A percentile compares a stretch with the other conserved stretches of the same genome.
Evolutionary conservation across 2,888 invertebrate species (phyloP).

Genomic region (Netelia melanura): DNA sequence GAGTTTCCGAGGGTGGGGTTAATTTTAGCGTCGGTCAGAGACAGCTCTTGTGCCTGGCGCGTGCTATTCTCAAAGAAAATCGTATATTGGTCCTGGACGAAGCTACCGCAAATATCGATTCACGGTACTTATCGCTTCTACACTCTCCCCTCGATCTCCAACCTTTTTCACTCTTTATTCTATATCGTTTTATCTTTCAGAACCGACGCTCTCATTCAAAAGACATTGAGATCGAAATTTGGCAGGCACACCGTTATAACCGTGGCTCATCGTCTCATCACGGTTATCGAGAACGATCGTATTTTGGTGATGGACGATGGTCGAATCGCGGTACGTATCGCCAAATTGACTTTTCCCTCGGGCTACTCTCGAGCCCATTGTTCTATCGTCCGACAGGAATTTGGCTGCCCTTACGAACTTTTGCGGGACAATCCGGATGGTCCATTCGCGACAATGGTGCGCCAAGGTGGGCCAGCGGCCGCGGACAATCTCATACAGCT

Average conservation of each 20-base stretch:
- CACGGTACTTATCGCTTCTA: neutral
- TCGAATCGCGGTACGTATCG: constrained; percentile 85
- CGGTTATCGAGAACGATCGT: constrained; percentile 96
- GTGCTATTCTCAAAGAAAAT: constrained; percentile 88
- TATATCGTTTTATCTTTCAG: constrained; percentile 71
- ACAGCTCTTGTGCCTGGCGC: constrained; percentile 89
- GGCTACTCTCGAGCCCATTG: neutral
- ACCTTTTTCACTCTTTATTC: neutral
- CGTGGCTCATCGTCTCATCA: constrained; percentile 94
- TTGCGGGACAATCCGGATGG: constrained; percentile 87
- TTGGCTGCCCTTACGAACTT: constrained; percentile 89
- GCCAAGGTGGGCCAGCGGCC: constrained; percentile 88
- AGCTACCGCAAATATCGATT: constrained; percentile 90
- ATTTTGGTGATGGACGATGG: constrained; percentile 95
- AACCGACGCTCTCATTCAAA: constrained; percentile 87
- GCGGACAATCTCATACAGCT: constrained; percentile 85
- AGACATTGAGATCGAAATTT: constrained; percentile 87
- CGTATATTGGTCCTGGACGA: constrained; percentile 90
- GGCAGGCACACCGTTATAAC: constrained; percentile 87
- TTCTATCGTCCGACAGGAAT: constrained; percentile 85
- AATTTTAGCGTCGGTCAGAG: constrained; percentile 90
- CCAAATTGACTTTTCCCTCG: neutral
- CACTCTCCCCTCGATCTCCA: neutral
- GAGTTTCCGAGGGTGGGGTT: constrained; percentile 86
- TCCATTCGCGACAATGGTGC: constrained; percentile 89